These are phyloP conservation scores for Venustaconcha ellipsiformis DNA, from an alignment of 1,140 invertebrate species.

Conservation along the genomic window DNA sequence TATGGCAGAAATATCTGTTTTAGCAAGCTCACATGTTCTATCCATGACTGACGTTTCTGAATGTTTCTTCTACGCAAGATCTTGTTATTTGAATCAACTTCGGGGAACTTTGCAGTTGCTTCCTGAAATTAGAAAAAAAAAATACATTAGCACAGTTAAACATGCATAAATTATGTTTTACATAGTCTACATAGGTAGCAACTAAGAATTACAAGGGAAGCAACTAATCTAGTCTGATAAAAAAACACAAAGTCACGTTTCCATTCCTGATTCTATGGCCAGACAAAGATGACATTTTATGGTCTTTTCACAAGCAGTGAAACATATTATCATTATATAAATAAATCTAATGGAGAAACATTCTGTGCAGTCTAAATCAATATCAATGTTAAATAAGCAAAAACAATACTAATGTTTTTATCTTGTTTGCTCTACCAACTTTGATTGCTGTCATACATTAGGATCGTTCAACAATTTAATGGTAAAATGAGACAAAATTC, in stretches of 20 bases:
- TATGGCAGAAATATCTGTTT: too few relatives aligned
- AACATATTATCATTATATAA: too few relatives aligned
- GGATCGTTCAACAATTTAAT: too few relatives aligned
- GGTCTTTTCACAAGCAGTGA: not conserved
- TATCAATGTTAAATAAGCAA: too few relatives aligned
- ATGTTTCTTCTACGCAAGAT: slow-evolving; percentile 53
- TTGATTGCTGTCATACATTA: too few relatives aligned
- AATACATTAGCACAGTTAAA: not conserved
- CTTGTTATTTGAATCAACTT: slow-evolving; percentile 69
- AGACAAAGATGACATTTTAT: slow-evolving; percentile 1
- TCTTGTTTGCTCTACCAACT: too few relatives aligned
- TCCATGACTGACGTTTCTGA: slow-evolving; percentile 63
- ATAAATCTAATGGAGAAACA: too few relatives aligned
- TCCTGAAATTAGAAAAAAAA: slow-evolving; percentile 72
- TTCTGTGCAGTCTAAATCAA: too few relatives aligned
- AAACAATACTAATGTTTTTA: too few relatives aligned
- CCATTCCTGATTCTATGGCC: not conserved
- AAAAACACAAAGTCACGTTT: not conserved
- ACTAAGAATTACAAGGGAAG: not conserved
- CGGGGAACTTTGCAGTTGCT: slow-evolving; percentile 96
- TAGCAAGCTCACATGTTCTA: slow-evolving; percentile 56
- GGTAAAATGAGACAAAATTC: too few relatives aligned
- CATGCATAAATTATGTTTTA: not conserved
- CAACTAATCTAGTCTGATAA: too few relatives aligned
- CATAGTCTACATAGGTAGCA: not conserved